Evolutionary conservation across 2,113 vertebrate genomes (phyloP).

Genomic region (Sylvia atricapilla): DNA sequence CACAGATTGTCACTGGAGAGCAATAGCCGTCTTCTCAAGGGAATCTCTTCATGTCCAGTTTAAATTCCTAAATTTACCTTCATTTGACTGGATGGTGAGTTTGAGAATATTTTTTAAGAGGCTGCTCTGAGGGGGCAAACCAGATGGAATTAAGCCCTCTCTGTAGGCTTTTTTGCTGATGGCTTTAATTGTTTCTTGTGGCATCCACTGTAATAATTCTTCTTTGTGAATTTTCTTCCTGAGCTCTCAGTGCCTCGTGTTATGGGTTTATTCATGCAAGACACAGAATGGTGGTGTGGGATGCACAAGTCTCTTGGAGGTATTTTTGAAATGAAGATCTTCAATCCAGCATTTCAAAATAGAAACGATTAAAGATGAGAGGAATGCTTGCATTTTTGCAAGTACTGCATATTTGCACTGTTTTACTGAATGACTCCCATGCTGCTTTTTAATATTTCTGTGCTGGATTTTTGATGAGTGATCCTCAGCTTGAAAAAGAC

Average conservation of each 20-base stretch:
- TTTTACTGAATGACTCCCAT: not conserved
- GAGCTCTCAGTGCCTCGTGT: not conserved
- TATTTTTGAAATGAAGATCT: not conserved
- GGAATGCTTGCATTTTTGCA: not conserved
- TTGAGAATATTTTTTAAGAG: not conserved
- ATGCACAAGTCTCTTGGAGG: not conserved
- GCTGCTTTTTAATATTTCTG: not conserved
- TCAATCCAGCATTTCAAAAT: not conserved
- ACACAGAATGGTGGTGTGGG: not conserved
- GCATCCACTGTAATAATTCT: not conserved
- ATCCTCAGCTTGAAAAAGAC: not conserved
- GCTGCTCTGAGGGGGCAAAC: not conserved
- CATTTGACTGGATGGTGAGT: not conserved
- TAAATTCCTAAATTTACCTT: not conserved
- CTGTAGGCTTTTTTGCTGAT: not conserved
- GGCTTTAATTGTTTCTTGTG: not conserved
- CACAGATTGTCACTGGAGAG: not conserved
- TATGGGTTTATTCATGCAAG: not conserved
- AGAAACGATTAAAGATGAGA: not conserved
- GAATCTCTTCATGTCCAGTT: not conserved
- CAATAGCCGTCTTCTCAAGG: not conserved
- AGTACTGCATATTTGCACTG: not conserved
- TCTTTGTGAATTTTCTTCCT: not conserved
- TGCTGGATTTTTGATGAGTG: not conserved
- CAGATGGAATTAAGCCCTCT: not conserved